Conservation (phyloP, 2,113 vertebrate genomes). For the Cheirogaleus medius region DNA sequence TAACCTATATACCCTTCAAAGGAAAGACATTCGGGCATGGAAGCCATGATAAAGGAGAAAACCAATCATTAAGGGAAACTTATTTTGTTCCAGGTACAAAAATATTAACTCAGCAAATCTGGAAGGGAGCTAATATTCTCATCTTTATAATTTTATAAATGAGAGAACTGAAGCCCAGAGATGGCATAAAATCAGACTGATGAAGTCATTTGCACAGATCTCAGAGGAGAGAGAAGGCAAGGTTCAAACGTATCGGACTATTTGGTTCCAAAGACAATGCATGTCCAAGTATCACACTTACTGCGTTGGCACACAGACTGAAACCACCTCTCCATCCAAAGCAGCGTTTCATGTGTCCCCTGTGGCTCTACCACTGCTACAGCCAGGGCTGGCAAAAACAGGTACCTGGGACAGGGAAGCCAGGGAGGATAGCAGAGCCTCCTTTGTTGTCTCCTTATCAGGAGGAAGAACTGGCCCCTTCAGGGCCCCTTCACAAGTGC, state of each 20-base stretch:
- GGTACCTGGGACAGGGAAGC: not conserved
- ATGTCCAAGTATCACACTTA: not conserved
- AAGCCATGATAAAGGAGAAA: not conserved
- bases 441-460: not conserved
- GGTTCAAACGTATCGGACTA: not conserved
- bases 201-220: not conserved
- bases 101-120: not conserved
- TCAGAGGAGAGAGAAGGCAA: not conserved
- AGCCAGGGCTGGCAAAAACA: not conserved
- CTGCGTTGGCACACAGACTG: not conserved
- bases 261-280: not conserved
- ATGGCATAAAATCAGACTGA: not conserved
- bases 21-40: not conserved
- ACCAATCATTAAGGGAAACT: not conserved
- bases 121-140: not conserved
- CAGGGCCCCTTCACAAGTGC: not conserved
- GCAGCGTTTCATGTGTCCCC: not conserved
- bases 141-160: not conserved
- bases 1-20: not conserved
- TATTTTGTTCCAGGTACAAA: not conserved
- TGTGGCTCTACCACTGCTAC: not conserved
- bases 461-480: not conserved
- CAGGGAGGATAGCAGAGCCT: not conserved
- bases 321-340: accelerated
- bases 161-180: not conserved